Percentiles rank a stretch among this genome's conserved stretches.
Evolutionary conservation across 2,113 vertebrate genomes (phyloP).

Genomic region (Grammomys surdaster): DNA sequence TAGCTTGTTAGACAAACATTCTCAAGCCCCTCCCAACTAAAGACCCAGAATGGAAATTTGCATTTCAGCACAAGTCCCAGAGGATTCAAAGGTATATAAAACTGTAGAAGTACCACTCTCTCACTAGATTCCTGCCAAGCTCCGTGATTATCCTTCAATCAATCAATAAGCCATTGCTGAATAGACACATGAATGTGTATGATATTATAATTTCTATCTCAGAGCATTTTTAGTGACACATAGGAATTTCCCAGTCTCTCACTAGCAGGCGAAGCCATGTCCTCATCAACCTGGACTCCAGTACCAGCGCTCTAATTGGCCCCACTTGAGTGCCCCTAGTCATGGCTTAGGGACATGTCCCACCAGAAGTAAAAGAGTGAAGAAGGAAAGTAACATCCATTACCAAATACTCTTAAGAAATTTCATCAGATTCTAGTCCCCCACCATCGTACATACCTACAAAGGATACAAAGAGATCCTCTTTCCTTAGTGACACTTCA

Average conservation of each 20-base stretch:
- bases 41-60: not conserved
- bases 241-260: not conserved
- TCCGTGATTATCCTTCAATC: not conserved
- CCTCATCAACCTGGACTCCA: not conserved
- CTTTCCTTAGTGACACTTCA: slow-evolving; percentile 4
- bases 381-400: not conserved
- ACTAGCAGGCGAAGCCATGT: not conserved
- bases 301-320: not conserved
- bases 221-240: not conserved
- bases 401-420: not conserved
- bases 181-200: not conserved
- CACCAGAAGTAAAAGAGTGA: not conserved
- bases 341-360: not conserved
- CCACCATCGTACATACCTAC: not conserved
- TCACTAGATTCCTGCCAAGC: not conserved
- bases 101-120: not conserved
- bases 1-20: not conserved
- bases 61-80: not conserved
- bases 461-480: not conserved
- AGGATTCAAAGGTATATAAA: not conserved
- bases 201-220: not conserved
- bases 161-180: not conserved
- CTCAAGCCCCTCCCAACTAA: not conserved
- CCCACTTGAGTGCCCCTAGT: not conserved
- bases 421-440: not conserved